phyloP scores from a whole-genome alignment of 2,888 invertebrate species.

The Cataglyphis albicans region DNA sequence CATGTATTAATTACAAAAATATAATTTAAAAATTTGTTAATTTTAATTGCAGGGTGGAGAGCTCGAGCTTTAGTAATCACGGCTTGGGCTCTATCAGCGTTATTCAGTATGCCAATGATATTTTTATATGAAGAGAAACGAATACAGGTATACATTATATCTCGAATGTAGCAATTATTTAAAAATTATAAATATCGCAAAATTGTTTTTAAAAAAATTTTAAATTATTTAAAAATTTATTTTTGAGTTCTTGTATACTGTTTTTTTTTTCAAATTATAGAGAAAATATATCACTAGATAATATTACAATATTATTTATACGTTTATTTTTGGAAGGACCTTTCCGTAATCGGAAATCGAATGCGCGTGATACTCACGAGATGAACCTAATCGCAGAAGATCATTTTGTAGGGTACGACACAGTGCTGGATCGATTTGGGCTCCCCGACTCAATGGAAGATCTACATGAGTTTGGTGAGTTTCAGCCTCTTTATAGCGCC shows the following conservation, averaged over 20 bases:
- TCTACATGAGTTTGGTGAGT: slow-evolving; percentile 95
- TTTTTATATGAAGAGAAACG: slow-evolving; percentile 93
- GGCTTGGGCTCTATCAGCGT: slow-evolving; percentile 93
- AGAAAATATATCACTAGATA: slow-evolving; percentile 9
- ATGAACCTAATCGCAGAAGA: slow-evolving; percentile 52
- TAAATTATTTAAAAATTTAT: not conserved
- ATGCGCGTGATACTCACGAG: not conserved
- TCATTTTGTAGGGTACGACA: slow-evolving; percentile 83
- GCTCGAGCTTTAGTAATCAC: slow-evolving; percentile 92
- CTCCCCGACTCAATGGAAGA: slow-evolving; percentile 92
- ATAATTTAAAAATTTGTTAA: not conserved
- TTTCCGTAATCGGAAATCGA: not conserved
- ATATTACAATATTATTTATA: not conserved
- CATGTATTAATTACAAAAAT: not conserved
- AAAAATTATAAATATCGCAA: not conserved
- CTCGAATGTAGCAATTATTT: not conserved
- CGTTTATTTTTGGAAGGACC: not conserved
- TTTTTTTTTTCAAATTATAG: not conserved
- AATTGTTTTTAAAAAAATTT: not conserved
- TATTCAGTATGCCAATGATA: slow-evolving; percentile 94
- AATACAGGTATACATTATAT: slow-evolving; percentile 87
- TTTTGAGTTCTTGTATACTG: too few species aligned
- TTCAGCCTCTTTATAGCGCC: slow-evolving; percentile 94
- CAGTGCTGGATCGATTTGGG: slow-evolving; percentile 97
- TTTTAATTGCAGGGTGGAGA: slow-evolving; percentile 90